Evolutionary conservation across 2,888 invertebrate genomes (phyloP).

Genomic region (Xanthorhoe spadicearia): DNA sequence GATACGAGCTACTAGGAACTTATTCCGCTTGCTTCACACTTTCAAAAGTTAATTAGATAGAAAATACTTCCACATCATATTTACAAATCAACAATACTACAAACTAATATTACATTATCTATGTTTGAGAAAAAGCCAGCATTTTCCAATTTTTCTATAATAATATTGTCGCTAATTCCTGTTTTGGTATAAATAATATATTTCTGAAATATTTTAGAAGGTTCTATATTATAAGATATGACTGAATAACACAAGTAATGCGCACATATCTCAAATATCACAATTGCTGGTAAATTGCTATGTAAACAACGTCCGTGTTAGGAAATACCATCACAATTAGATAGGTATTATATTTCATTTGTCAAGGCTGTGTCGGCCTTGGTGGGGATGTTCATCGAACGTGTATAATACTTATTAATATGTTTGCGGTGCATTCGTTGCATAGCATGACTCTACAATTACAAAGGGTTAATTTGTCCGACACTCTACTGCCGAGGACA

Average conservation of each 20-base stretch:
- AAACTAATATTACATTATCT: too few relatives aligned
- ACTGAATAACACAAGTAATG: conserved; percentile 16
- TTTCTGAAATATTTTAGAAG: not conserved
- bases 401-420: conserved; percentile 12
- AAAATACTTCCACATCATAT: too few relatives aligned
- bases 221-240: conserved; percentile 1
- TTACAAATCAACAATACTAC: too few relatives aligned
- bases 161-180: not conserved
- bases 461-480: too few relatives aligned
- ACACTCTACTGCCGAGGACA: too few relatives aligned
- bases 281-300: conserved; percentile 23
- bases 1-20: not conserved
- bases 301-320: conserved; percentile 29
- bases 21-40: too few relatives aligned
- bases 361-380: conserved; percentile 35
- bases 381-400: conserved; percentile 10
- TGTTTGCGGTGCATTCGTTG: not conserved
- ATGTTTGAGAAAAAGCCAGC: too few relatives aligned
- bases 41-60: too few relatives aligned
- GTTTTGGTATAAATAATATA: not conserved
- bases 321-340: conserved; percentile 38
- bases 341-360: conserved; percentile 38
- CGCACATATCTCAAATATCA: conserved; percentile 23
- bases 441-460: conserved; percentile 1
- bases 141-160: not conserved